These are phyloP conservation scores for Cephus runcator DNA, from an alignment of 2,888 invertebrate species.

Conservation along the genomic window DNA sequence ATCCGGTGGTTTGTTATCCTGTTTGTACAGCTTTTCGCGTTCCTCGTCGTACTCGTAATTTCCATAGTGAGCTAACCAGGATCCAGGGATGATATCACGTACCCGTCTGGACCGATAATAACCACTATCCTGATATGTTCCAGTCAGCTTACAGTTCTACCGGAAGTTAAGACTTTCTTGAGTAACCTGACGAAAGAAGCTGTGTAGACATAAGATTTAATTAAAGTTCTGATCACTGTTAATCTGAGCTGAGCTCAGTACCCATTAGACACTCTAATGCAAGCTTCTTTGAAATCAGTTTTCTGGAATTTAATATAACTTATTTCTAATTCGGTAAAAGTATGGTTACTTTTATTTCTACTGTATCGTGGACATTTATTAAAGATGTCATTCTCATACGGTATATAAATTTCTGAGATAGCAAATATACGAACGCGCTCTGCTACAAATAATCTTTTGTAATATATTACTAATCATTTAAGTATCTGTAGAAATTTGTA, in stretches of 20 bases:
- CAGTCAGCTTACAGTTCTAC: slow-evolving; percentile 44
- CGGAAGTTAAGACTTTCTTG: not conserved
- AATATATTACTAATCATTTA: not conserved
- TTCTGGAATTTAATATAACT: not conserved
- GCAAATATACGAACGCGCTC: not conserved
- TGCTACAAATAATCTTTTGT: not conserved
- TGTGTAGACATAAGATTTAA: not conserved
- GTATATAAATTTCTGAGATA: not conserved
- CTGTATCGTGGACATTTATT: not conserved
- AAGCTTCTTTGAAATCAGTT: not conserved
- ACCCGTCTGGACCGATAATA: slow-evolving; percentile 66
- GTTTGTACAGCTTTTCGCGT: slow-evolving; percentile 66
- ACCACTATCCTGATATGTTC: slow-evolving; percentile 46
- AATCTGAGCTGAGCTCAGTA: not conserved
- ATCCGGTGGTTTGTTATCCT: slow-evolving; percentile 11
- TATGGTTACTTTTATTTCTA: not conserved
- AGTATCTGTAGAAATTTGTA: not conserved
- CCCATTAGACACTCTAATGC: not conserved
- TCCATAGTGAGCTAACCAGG: slow-evolving; percentile 71
- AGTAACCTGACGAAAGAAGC: not conserved
- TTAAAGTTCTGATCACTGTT: not conserved
- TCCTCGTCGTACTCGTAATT: slow-evolving; percentile 72
- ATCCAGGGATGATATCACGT: slow-evolving; percentile 74
- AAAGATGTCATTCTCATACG: not conserved
- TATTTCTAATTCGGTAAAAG: not conserved